Evolutionary conservation across 2,888 invertebrate genomes (phyloP).

Genomic region (Elysia crispata): DNA sequence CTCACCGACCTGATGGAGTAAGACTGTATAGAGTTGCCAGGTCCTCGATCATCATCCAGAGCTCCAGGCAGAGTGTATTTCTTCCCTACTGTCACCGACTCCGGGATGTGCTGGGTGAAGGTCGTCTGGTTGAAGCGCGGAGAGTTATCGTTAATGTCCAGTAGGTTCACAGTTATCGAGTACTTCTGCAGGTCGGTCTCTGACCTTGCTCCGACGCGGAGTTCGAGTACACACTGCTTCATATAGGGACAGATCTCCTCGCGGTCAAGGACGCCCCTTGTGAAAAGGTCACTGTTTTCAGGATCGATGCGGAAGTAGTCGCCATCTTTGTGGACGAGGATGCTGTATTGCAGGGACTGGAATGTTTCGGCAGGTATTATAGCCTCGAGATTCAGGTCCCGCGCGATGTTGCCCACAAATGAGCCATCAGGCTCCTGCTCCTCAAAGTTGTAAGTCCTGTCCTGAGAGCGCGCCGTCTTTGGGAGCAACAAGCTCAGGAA

Average conservation of each 20-base stretch:
- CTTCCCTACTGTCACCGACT: conserved; percentile 59
- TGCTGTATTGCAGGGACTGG: conserved; percentile 61
- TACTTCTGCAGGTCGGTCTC: conserved; percentile 62
- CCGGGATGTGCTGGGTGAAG: conserved; percentile 60
- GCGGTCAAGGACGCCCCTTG: conserved; percentile 56
- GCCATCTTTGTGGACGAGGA: conserved; percentile 55
- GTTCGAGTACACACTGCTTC: conserved; percentile 58
- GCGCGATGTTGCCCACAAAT: conserved; percentile 63
- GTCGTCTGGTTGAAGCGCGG: conserved; percentile 63
- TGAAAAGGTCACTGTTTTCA: conserved; percentile 58
- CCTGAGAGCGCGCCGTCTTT: not conserved
- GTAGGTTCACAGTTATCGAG: conserved; percentile 62
- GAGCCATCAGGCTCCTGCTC: conserved; percentile 45
- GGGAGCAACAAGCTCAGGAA: not conserved
- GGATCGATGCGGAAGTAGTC: conserved; percentile 61
- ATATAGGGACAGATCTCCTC: conserved; percentile 62
- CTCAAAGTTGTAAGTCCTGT: conserved; percentile 43
- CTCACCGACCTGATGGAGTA: conserved; percentile 55
- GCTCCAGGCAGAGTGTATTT: conserved; percentile 63
- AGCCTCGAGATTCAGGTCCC: conserved; percentile 60
- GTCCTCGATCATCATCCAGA: conserved; percentile 65
- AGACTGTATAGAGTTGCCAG: conserved; percentile 62
- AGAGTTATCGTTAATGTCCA: conserved; percentile 72
- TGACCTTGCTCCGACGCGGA: conserved; percentile 63
- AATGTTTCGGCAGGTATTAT: conserved; percentile 54